A percentile compares a stretch with the other conserved stretches of the same genome.
Evolutionary conservation across 2,888 invertebrate genomes (phyloP).

Genomic region (Trichopria drosophilae): DNA sequence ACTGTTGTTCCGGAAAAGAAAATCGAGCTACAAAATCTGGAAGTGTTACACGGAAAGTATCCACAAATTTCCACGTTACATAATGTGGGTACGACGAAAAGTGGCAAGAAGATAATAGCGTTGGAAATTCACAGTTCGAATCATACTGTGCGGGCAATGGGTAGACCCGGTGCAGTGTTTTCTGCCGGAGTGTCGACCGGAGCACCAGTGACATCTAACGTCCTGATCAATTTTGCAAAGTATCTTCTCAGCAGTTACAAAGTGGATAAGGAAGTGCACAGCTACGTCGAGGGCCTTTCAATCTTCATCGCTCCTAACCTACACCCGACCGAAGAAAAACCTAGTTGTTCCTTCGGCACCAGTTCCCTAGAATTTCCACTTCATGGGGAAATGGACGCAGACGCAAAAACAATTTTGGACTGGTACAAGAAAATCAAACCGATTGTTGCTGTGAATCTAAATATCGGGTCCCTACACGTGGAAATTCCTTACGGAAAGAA

Average conservation of each 20-base stretch:
- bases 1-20: constrained; percentile 12
- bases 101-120: constrained; percentile 43
- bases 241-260: constrained; percentile 46
- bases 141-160: constrained; percentile 28
- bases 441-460: constrained; percentile 48
- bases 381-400: constrained; percentile 20
- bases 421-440: constrained; percentile 51
- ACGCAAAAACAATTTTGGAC: constrained; percentile 42
- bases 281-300: constrained; percentile 45
- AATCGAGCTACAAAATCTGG: constrained; percentile 37
- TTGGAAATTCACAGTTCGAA: constrained; percentile 46
- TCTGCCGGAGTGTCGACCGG: constrained; percentile 48
- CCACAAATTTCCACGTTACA: constrained; percentile 46
- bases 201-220: constrained; percentile 48
- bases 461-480: constrained; percentile 50
- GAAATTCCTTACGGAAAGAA: constrained; percentile 49
- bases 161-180: constrained; percentile 48
- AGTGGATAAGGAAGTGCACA: constrained; percentile 38
- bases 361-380: constrained; percentile 41
- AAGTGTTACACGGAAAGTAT: constrained; percentile 48
- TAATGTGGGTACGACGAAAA: constrained; percentile 42
- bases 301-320: constrained; percentile 51
- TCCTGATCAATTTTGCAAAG: constrained; percentile 47
- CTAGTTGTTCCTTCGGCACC: constrained; percentile 40
- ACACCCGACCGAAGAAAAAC: constrained; percentile 37